A percentile compares a stretch with the other conserved stretches of the same genome.
These are phyloP conservation scores for Melieria crassipennis DNA, from an alignment of 2,888 invertebrate genomes.

Conservation along the genomic window DNA sequence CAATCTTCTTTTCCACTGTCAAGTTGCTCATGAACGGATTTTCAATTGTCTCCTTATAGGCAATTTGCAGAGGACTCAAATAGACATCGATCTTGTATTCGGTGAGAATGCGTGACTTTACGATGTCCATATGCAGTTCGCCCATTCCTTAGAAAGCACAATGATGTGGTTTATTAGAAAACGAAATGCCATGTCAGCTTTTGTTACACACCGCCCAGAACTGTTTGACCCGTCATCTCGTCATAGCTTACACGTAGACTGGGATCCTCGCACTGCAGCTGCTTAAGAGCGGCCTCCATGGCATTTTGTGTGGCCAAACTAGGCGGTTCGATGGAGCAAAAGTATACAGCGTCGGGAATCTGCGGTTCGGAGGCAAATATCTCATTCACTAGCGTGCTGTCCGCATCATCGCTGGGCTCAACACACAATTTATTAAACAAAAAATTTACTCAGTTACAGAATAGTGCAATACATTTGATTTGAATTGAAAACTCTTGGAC, in stretches of 20 bases:
- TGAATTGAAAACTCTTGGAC: slow-evolving; percentile 13
- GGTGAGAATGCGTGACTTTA: slow-evolving; percentile 84
- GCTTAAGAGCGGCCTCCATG: slow-evolving; percentile 82
- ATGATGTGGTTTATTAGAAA: not conserved
- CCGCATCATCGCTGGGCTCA: slow-evolving; percentile 26
- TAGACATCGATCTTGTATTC: slow-evolving; percentile 94
- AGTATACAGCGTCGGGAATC: slow-evolving; percentile 94
- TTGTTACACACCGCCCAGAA: slow-evolving; percentile 73
- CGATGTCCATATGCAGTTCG: slow-evolving; percentile 94
- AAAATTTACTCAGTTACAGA: slow-evolving; percentile 16
- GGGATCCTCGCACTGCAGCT: slow-evolving; percentile 91
- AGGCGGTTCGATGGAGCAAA: slow-evolving; percentile 94
- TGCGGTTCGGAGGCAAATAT: slow-evolving; percentile 69
- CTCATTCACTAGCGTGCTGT: slow-evolving; percentile 51
- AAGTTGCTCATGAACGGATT: slow-evolving; percentile 49
- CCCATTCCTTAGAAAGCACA: slow-evolving; percentile 78
- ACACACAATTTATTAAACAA: slow-evolving; percentile 28
- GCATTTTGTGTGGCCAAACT: slow-evolving; percentile 78
- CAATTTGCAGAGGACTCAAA: slow-evolving; percentile 90
- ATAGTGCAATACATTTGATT: slow-evolving; percentile 1
- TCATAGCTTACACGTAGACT: slow-evolving; percentile 81
- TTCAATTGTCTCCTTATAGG: slow-evolving; percentile 83
- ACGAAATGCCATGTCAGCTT: not conserved
- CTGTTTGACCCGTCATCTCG: slow-evolving; percentile 85
- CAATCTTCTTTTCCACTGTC: slow-evolving; percentile 62